Conservation (phyloP, 2,888 invertebrate species). For the Gisinianus flammeolus region DNA sequence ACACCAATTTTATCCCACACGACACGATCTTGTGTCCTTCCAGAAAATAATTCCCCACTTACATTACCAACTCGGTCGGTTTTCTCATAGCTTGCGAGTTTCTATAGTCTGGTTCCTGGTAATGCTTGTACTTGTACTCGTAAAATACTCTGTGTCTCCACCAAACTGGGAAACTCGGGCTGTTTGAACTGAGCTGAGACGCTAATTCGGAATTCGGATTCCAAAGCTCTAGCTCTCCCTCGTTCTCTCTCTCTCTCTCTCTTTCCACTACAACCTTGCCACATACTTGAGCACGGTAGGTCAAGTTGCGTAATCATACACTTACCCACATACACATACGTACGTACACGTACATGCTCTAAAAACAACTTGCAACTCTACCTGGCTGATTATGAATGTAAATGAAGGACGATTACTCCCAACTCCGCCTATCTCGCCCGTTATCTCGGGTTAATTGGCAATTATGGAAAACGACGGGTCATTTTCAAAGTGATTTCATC, state of each 20-base stretch:
- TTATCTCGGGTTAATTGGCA: conserved; percentile 37
- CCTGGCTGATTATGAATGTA: conserved; percentile 31
- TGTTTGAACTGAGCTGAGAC: no score
- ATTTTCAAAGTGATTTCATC: conserved; percentile 35
- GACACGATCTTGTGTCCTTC: background rate
- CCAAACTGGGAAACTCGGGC: no score
- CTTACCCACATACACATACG: background rate
- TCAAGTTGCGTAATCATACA: conserved; percentile 9
- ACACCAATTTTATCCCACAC: no score
- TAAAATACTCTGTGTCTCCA: no score
- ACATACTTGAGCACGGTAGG: background rate
- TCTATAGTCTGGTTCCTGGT: background rate
- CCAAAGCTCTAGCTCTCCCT: no score
- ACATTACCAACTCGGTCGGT: background rate
- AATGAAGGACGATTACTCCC: conserved; percentile 28
- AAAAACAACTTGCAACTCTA: background rate
- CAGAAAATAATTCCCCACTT: background rate
- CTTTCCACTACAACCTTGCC: no score
- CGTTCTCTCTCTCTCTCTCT: no score
- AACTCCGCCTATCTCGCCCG: conserved; percentile 11
- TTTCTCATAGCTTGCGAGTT: background rate
- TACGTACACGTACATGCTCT: background rate
- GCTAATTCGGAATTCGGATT: no score
- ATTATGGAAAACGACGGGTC: conserved; percentile 29
- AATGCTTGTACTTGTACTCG: background rate